A percentile compares a stretch with the other conserved stretches of the same genome.
Conservation (phyloP, 2,797 vertebrate species). For the Zenarchopterus dispar region DNA sequence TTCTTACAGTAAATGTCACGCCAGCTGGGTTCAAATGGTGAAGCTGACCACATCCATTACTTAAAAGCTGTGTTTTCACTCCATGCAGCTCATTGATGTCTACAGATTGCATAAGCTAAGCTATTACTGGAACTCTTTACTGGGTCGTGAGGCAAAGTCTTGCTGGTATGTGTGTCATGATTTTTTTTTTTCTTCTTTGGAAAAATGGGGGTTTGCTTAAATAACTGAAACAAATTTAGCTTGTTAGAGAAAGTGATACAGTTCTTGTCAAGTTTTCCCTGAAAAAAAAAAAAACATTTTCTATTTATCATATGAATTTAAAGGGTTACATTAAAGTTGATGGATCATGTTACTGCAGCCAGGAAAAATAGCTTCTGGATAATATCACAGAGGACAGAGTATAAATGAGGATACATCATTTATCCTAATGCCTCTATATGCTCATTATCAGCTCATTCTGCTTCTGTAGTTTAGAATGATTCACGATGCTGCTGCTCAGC, state of each 20-base stretch:
- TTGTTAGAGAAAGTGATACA: no score
- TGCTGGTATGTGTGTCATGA: not conserved
- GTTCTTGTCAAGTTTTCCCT: no score
- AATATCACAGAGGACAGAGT: not conserved
- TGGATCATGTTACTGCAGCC: no score
- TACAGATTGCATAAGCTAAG: conserved; percentile 33
- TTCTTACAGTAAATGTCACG: conserved; percentile 71
- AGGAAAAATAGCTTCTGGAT: not conserved
- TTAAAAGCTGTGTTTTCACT: conserved; percentile 30
- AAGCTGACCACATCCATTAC: conserved; percentile 32
- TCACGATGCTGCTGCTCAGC: not conserved
- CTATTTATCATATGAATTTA: no score
- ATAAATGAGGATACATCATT: not conserved
- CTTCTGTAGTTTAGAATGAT: conserved; percentile 7
- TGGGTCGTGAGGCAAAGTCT: conserved; percentile 25
- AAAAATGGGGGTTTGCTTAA: not conserved
- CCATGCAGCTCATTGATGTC: conserved; percentile 21
- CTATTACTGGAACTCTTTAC: conserved; percentile 57
- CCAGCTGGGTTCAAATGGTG: conserved; percentile 40
- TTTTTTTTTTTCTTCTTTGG: not conserved
- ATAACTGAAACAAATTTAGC: not conserved
- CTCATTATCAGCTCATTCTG: conserved; percentile 8
- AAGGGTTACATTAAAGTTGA: no score
- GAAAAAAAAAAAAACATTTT: no score
- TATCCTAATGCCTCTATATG: not conserved